Percentiles rank a stretch among this genome's conserved stretches.
phyloP scores from a whole-genome alignment of 2,113 vertebrate genomes.

The Myanophis thanlyinensis region DNA sequence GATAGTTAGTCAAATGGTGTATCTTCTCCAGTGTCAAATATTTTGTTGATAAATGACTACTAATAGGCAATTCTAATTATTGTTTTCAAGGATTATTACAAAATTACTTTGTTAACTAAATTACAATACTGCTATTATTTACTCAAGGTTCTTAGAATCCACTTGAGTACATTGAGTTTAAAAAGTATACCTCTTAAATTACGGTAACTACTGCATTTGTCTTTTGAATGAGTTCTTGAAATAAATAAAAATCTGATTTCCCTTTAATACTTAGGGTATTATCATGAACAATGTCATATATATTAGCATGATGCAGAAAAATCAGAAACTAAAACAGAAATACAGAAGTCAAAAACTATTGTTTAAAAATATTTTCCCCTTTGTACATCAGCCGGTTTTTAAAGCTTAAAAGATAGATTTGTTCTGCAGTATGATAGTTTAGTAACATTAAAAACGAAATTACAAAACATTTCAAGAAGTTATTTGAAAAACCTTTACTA shows the following conservation, averaged over 20 bases:
- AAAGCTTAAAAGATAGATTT: slow-evolving; percentile 47
- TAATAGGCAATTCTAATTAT: background rate
- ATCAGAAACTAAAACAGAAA: slow-evolving; percentile 20
- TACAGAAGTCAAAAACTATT: slow-evolving; percentile 40
- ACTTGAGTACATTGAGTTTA: background rate
- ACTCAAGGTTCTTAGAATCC: background rate
- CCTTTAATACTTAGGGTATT: background rate
- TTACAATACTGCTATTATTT: background rate
- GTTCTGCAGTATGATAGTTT: slow-evolving; percentile 24
- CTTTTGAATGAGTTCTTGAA: background rate
- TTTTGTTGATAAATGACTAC: background rate
- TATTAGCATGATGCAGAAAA: slow-evolving; percentile 8
- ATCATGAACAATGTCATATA: background rate
- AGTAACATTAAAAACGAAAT: slow-evolving; percentile 46
- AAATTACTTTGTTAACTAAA: background rate
- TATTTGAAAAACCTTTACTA: slow-evolving; percentile 47
- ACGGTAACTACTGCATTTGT: background rate
- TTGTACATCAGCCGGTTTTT: slow-evolving; percentile 38
- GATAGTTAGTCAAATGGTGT: background rate
- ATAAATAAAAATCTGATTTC: background rate
- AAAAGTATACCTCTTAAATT: background rate
- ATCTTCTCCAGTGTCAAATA: background rate
- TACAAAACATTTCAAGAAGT: slow-evolving; percentile 44
- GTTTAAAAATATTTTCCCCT: slow-evolving; percentile 20
- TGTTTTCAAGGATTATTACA: background rate